phyloP scores from a whole-genome alignment of 2,797 vertebrate genomes.

The Myotis vivesi region DNA sequence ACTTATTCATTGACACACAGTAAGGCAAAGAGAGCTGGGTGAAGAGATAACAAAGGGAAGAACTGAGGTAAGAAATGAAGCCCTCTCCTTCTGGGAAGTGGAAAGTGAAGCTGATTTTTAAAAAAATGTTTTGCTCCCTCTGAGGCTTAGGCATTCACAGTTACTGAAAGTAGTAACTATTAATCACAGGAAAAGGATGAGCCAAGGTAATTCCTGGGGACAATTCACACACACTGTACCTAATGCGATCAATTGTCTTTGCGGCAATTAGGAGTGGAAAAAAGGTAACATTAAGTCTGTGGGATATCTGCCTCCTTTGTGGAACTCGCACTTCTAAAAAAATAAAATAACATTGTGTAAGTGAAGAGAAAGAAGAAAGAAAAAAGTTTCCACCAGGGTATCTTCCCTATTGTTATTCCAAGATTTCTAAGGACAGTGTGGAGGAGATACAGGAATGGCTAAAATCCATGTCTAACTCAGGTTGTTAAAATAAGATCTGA shows the following conservation, averaged over 20 bases:
- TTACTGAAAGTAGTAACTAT: conserved; percentile 36
- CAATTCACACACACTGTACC: not conserved
- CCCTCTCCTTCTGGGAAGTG: not conserved
- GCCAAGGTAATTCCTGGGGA: conserved; percentile 20
- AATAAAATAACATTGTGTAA: not conserved
- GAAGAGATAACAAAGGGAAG: not conserved
- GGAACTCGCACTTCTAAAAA: not conserved
- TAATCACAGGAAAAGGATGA: conserved; percentile 46
- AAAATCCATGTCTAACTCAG: conserved; percentile 55
- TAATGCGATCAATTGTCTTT: conserved; percentile 24
- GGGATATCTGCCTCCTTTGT: not conserved
- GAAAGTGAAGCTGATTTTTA: not conserved
- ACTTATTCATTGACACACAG: not conserved
- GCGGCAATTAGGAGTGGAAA: conserved; percentile 44
- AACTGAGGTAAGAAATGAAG: not conserved
- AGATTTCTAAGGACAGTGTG: not conserved
- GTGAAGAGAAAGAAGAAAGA: not conserved
- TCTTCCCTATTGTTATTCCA: not conserved
- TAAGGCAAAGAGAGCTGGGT: not conserved
- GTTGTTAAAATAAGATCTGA: conserved; percentile 75
- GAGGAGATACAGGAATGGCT: not conserved
- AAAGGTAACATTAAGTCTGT: conserved; percentile 7
- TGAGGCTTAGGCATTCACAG: conserved; percentile 24
- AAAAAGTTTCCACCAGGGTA: not conserved
- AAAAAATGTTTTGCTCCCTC: not conserved